Evolutionary conservation across 2,888 invertebrate species (phyloP), one percentile per base, ranked within the genome.

Genomic region (Notocelia uddmanniana): DNA sequence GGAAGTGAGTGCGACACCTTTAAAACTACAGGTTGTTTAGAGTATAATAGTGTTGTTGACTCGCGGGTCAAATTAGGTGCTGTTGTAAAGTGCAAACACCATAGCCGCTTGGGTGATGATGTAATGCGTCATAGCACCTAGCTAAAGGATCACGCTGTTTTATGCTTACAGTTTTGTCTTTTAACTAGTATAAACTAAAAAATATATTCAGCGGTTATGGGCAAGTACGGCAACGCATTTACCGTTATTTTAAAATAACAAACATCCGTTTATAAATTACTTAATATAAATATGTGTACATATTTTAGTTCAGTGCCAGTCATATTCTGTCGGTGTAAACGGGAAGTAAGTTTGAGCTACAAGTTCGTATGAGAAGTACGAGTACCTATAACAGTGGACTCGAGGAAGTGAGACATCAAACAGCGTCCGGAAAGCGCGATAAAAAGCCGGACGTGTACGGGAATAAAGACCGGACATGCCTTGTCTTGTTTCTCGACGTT

Each of bases 401-500:
- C 26, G 26, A 64, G 64, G 64, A 64, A 57, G 48, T 48, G 45
- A 21, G 66, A 59, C 66, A 59, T 59, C 64, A 59, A 26, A 66
- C 45, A 37, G 26, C 23, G 59, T 66, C n/a, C 45, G 67, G 52
- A 52, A 64, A 58, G 11, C 23, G 45, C 52, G 26, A 41, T 19
- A 37, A 68, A 57, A 68, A 57, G 67, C 72, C 72, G 72, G 67
- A 72, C 26, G 55, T 50, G 62, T 62, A 41, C 31, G 59, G 34
- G 72, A 62, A 72, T 72, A 62, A 72, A 68, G 67, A 21, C 72
- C 68, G 72, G 72, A 72, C 55, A 72, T 45, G 54, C 19, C 52
- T 45, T 60, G 72, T 72, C 59, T 52, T 71, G 19, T 57, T 50
- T 13, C 26, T 52, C 31, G 58, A 59, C 58, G 41, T 26, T 31